A percentile compares a stretch with the other conserved stretches of the same genome.
Conservation (phyloP, 2,113 vertebrate species). For the Neofelis nebulosa region DNA sequence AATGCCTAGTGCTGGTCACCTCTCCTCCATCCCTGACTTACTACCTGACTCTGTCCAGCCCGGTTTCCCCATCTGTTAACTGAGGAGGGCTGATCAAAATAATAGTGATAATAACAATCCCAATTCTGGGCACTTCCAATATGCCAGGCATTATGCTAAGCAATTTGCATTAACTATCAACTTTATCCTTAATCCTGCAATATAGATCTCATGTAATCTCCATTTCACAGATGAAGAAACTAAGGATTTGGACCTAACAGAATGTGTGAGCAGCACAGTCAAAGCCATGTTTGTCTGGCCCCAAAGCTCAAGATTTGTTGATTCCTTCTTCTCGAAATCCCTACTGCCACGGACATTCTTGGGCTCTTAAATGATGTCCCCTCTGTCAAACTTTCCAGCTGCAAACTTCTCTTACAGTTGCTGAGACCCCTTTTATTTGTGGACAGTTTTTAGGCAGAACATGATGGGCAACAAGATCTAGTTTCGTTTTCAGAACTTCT, state of each 20-base stretch:
- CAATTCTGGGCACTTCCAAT: not conserved
- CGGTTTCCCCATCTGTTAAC: not conserved
- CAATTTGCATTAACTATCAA: not conserved
- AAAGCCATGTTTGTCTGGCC: not conserved
- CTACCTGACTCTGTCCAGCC: not conserved
- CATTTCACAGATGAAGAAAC: not conserved
- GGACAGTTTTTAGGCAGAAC: not conserved
- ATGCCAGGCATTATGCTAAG: not conserved
- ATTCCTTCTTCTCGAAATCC: not conserved
- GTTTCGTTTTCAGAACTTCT: not conserved
- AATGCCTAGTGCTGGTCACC: not conserved
- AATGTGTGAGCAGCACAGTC: not conserved
- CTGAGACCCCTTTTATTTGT: not conserved
- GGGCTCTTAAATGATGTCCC: not conserved
- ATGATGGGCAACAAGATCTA: not conserved
- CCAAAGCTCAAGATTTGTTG: not conserved
- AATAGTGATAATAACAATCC: not conserved
- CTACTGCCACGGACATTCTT: not conserved
- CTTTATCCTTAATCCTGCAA: not conserved
- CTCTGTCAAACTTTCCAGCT: not conserved
- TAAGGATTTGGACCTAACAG: not conserved
- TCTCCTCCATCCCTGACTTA: not conserved
- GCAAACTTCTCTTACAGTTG: not conserved
- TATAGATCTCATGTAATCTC: not conserved
- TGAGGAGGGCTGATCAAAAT: not conserved